These are phyloP conservation scores for Lytechinus variegatus DNA, from an alignment of 35 echinoderm and acorn worm species.

Conservation along the genomic window DNA sequence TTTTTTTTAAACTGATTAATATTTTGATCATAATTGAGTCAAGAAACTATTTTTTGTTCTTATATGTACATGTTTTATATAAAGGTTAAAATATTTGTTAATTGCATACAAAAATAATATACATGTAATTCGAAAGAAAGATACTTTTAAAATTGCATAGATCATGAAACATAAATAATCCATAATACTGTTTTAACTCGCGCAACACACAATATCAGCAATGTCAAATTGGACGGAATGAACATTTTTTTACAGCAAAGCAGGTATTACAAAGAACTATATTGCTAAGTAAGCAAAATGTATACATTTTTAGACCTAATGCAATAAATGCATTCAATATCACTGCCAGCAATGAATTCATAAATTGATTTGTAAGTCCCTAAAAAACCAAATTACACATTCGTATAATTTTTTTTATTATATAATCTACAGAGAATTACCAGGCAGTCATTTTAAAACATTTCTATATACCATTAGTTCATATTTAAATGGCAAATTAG, in stretches of 20 bases:
- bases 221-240: neutral
- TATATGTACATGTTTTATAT: too few species aligned
- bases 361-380: too few species aligned
- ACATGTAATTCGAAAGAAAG: neutral
- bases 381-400: too few species aligned
- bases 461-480: too few species aligned
- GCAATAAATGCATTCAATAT: neutral
- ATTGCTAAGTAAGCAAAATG: neutral
- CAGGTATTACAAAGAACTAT: neutral
- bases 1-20: too few species aligned
- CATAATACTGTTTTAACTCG: neutral
- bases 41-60: too few species aligned
- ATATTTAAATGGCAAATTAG: too few species aligned
- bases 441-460: too few species aligned
- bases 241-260: neutral
- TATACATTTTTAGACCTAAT: neutral
- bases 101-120: neutral
- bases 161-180: neutral
- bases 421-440: too few species aligned
- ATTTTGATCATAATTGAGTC: too few species aligned
- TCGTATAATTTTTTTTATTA: too few species aligned
- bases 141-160: neutral
- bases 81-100: too few species aligned
- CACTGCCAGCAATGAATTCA: neutral
- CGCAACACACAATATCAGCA: neutral